phyloP scores from a whole-genome alignment of 2,888 invertebrate species.

The Catocala sponsa region DNA sequence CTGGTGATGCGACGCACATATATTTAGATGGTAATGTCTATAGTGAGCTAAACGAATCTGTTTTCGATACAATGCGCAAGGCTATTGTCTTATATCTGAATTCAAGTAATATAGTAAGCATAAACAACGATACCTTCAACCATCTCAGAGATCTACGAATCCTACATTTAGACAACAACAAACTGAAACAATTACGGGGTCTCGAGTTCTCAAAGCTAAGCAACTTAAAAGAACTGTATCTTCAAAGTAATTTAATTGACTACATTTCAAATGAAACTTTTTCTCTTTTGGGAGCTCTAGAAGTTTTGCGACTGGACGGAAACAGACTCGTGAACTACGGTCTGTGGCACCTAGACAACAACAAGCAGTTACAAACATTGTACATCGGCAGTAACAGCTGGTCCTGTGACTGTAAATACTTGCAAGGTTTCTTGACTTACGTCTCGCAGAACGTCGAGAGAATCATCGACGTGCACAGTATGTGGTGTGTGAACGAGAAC shows the following conservation, averaged over 20 bases:
- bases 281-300: constrained; percentile 92
- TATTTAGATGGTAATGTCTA: constrained; percentile 97
- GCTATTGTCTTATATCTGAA: constrained; percentile 94
- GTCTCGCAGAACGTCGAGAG: constrained; percentile 93
- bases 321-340: constrained; percentile 94
- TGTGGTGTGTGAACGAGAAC: constrained; percentile 93
- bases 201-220: constrained; percentile 94
- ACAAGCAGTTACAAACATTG: constrained; percentile 91
- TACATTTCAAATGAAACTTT: constrained; percentile 94
- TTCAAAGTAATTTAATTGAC: constrained; percentile 95
- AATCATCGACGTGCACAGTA: constrained; percentile 91
- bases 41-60: constrained; percentile 90
- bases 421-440: constrained; percentile 94
- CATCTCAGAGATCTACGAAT: constrained; percentile 92
- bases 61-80: constrained; percentile 77
- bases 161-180: constrained; percentile 95
- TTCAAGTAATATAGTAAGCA: constrained; percentile 92
- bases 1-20: constrained; percentile 97
- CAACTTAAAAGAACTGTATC: constrained; percentile 93
- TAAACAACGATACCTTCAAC: constrained; percentile 96
- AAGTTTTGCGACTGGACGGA: constrained; percentile 94
- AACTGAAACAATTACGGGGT: constrained; percentile 92
- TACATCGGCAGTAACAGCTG: constrained; percentile 94
- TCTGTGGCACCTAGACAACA: constrained; percentile 92
- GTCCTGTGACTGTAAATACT: constrained; percentile 96